Base-by-base conservation (phyloP, 2,113 vertebrate genomes). In the Antennarius striatus region DNA sequence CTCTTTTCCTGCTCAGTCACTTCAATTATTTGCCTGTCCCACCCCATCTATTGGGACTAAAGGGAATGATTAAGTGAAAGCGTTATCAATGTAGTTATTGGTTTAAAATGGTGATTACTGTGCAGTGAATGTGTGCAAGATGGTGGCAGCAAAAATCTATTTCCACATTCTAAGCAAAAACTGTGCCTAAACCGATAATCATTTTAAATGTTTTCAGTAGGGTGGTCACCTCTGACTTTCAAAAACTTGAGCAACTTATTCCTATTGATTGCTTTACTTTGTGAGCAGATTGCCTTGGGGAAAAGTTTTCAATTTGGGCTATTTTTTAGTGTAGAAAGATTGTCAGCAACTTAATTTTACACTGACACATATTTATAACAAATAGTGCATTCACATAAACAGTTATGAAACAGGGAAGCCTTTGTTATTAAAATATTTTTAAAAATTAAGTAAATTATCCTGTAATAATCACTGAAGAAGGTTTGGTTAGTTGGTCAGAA, bases 31-130 rank as follows among this genome's bases (percentile, higher is more conserved):
- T 92, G 92, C 90, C 93, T 94, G 73, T 80, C 47, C 74, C 82
- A 73, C 39, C 70, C n/a, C 22, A 65, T 86, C 80, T 81, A 68
- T 74, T 74, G 89, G 85, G 79, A 90, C 93, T 94, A 90, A 90
- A 85, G 57, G 60, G 93, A 92, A 92, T 95, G 86, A 92, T 95
- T 95, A 95, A 95, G 93, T 92, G 93, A 93, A 90, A 91, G 83
- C 88, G 58, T 68, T 80, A 86, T 86, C 3, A 5, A 71, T 30
- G 55, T 32, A 10, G 57, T 79, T 85, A 84, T 88, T 85, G 70
- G 81, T 80, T 85, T 83, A 80, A 88, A 79, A 77, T 65, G 60
- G 63, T 75, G 75, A 91, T 84, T 84, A 81, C 70, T 77, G 54
- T 10, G 5, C 52, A 36, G 52, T 50, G 64, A 80, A 51, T 56